These are phyloP conservation scores for Trichopoda pennipes DNA, from an alignment of 2,888 invertebrate species.

Conservation along the genomic window DNA sequence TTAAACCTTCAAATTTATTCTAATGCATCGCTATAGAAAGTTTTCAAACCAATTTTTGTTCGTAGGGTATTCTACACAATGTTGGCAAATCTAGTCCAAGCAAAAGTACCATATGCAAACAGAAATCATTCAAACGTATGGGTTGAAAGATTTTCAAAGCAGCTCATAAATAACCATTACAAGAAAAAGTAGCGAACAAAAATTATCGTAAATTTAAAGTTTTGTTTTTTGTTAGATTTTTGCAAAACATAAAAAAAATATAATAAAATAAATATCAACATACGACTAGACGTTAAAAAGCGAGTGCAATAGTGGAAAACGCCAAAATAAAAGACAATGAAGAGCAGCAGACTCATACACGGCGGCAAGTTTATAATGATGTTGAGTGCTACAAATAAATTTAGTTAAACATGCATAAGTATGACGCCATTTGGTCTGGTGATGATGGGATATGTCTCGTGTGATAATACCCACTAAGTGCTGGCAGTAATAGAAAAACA, in stretches of 20 bases:
- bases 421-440: conserved; percentile 68
- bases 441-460: conserved; percentile 44
- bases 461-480: conserved; percentile 35
- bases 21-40: too few relatives aligned
- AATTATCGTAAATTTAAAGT: conserved; percentile 48
- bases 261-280: conserved; percentile 60
- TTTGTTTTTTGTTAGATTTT: conserved; percentile 33
- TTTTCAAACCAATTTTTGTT: too few relatives aligned
- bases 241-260: conserved; percentile 55
- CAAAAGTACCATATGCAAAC: conserved; percentile 9
- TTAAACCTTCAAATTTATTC: too few relatives aligned
- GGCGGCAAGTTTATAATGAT: conserved; percentile 39
- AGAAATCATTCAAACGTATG: too few relatives aligned
- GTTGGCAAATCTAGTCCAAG: conserved; percentile 4
- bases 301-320: conserved; percentile 5
- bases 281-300: conserved; percentile 3
- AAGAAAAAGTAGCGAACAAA: conserved; percentile 59
- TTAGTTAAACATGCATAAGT: conserved; percentile 53
- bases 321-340: conserved; percentile 30
- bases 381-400: conserved; percentile 51
- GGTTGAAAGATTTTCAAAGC: conserved; percentile 35
- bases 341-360: conserved; percentile 29
- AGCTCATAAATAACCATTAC: conserved; percentile 64
- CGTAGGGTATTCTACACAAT: conserved; percentile 34
- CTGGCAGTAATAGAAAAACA: conserved; percentile 13